Base-by-base conservation (phyloP, 2,113 vertebrate species). In the Bubo blakistoni region DNA sequence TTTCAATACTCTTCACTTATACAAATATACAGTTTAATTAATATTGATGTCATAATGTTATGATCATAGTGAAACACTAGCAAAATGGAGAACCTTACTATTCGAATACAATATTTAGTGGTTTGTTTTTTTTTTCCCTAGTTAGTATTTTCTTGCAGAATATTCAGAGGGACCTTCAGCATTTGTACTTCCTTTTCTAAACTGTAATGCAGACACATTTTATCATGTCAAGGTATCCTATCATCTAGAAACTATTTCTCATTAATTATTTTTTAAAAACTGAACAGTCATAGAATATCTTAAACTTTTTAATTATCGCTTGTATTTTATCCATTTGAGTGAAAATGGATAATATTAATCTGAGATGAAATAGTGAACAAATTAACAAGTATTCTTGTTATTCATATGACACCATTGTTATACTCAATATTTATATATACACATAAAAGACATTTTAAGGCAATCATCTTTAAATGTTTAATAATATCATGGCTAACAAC, bases 111-210 rank as follows among this genome's bases (percentile, higher is more conserved):
- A 63, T 11, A 6, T 38, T 57, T 72, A 5, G 20, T n/a, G 6
- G 11, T 44, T 79, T 81, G 10, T 0, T 2, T 5, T 29, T 67
- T 78, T 70, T 81, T 10, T 0, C 11, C 6, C 22, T 14, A 14
- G 2, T 21, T 51, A 55, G 6, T 44, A 36, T 25, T 81, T 89
- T 72, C 10, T 85, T 81, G 40, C 40, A 67, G 29, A 89, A 62
- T 72, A 55, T 67, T 66, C 7, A 66, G 17, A 66, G 11, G 6
- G 12, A 49, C 4, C 3, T 88, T 66, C 34, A 88, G 36, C 4
- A 46, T 58, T 54, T 74, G 6, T 42, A 17, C 6, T 70, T 63
- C 36, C 17, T 62, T 40, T 42, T 80, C 34, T 54, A 42, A 63
- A 58, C 34, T 54, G 22, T 58, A 70, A 70, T 34, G 22, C 4